These are phyloP conservation scores for Mungos mungo DNA, from an alignment of 2,113 vertebrate species.

Conservation along the genomic window DNA sequence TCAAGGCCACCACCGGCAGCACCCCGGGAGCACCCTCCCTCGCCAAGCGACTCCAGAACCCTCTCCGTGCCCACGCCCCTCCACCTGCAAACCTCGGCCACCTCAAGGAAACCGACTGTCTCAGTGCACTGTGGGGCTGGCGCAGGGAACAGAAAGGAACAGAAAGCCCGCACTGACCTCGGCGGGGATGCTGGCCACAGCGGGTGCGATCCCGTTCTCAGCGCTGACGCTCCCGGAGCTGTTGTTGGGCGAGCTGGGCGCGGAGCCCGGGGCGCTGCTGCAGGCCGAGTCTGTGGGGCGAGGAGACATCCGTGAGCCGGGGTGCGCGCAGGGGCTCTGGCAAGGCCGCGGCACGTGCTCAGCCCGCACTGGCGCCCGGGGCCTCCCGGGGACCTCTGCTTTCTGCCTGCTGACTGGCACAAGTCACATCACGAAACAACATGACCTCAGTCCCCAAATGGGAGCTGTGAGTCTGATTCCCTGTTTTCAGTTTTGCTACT, in stretches of 20 bases:
- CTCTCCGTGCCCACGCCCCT: fast-evolving
- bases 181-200: constrained; percentile 89
- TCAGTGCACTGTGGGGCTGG: fast-evolving
- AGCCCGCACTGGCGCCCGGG: fast-evolving
- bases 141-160: fast-evolving
- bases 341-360: fast-evolving
- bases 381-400: fast-evolving
- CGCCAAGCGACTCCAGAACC: not conserved
- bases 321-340: fast-evolving
- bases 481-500: fast-evolving
- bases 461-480: fast-evolving
- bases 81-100: fast-evolving
- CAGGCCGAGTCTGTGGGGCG: constrained; percentile 91
- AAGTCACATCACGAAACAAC: not conserved
- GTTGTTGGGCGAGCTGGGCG: constrained; percentile 98
- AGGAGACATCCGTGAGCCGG: not conserved
- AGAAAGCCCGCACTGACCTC: constrained; percentile 86
- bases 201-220: constrained; percentile 92
- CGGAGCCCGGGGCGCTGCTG: constrained; percentile 97
- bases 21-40: fast-evolving
- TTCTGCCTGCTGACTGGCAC: fast-evolving
- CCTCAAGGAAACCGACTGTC: fast-evolving
- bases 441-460: fast-evolving
- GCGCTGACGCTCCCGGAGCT: constrained; percentile 96
- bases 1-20: fast-evolving